Percentiles rank a stretch among this genome's conserved stretches.
Conservation (phyloP, 2,113 vertebrate species). For the Gnathonemus echidnorhynchus region DNA sequence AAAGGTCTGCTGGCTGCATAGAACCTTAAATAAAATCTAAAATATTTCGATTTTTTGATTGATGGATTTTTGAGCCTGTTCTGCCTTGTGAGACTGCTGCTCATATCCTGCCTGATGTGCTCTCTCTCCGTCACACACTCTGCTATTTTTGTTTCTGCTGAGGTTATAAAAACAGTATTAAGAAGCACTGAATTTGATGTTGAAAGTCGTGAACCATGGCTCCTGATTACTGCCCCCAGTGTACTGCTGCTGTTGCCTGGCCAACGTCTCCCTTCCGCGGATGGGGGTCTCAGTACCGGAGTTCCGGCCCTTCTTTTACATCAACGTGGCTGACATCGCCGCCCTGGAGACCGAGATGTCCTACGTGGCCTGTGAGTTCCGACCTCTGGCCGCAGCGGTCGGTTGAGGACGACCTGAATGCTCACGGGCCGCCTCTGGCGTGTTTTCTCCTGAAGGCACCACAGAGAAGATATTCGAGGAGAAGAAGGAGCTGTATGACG, state of each 20-base stretch:
- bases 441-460: constrained; percentile 65
- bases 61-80: neutral
- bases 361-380: constrained; percentile 90
- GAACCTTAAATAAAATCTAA: neutral
- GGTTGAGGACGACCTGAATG: neutral
- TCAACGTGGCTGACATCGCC: constrained; percentile 90
- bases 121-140: neutral
- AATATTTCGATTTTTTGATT: neutral
- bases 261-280: constrained; percentile 86
- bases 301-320: constrained; percentile 92
- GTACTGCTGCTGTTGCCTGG: constrained; percentile 94
- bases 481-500: constrained; percentile 86
- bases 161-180: neutral
- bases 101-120: neutral
- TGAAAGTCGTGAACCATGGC: neutral
- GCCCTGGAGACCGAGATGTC: constrained; percentile 85
- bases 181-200: neutral
- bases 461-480: constrained; percentile 98
- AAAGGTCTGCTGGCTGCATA: neutral
- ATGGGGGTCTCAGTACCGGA: constrained; percentile 82
- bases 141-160: neutral
- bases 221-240: constrained; percentile 55
- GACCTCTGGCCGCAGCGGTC: too few species aligned
- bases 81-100: neutral
- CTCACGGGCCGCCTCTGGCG: constrained; percentile 40